Conservation (phyloP, 2,888 invertebrate genomes). For the Epiperipatus broadwayi region DNA sequence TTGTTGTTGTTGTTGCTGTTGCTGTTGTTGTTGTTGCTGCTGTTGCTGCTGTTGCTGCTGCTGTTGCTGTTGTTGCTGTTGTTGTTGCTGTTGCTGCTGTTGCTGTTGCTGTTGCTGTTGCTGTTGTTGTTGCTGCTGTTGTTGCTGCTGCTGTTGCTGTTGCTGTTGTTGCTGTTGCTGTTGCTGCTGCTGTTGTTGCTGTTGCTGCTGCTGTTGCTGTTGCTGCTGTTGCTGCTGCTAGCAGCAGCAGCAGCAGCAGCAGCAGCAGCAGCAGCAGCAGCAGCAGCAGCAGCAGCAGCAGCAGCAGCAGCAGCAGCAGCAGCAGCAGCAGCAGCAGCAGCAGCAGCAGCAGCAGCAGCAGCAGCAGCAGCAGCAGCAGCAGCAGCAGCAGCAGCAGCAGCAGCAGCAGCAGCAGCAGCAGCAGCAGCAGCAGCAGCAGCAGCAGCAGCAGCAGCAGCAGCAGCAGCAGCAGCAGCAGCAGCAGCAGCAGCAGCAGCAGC, state of each 20-base stretch:
- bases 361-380: conserved; percentile 3
- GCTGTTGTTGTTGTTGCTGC: conserved; percentile 3
- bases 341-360: conserved; percentile 3
- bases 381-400: conserved; percentile 3
- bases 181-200: too few relatives aligned
- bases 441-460: not conserved
- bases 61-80: not conserved
- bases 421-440: conserved; percentile 3
- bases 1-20: not conserved
- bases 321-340: conserved; percentile 3
- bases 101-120: not conserved
- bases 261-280: conserved; percentile 3
- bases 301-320: conserved; percentile 3
- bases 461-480: not conserved
- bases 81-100: not conserved
- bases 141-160: not conserved
- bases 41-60: not conserved
- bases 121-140: not conserved
- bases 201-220: too few relatives aligned
- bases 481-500: conserved; percentile 3
- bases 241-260: conserved; percentile 3
- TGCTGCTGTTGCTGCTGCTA: too few relatives aligned
- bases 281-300: conserved; percentile 3
- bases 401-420: conserved; percentile 3
- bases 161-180: conserved; percentile 3